Evolutionary conservation across 2,888 invertebrate genomes (phyloP).

Genomic region (Agonopterix heracliana): DNA sequence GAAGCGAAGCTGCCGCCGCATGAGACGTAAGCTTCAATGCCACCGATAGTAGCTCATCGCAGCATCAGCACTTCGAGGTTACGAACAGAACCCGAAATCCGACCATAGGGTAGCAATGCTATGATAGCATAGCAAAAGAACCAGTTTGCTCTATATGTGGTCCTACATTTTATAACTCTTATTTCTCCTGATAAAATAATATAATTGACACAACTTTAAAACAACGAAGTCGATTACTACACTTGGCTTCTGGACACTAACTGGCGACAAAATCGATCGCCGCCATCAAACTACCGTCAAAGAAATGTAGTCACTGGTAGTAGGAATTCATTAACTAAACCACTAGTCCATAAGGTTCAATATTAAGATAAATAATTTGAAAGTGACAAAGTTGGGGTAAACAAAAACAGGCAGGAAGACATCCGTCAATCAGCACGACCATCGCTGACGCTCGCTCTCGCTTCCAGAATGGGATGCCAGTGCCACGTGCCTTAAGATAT

Average conservation of each 20-base stretch:
- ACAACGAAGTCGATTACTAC: slow-evolving; percentile 43
- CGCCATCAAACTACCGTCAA: slow-evolving; percentile 31
- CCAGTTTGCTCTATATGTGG: too few relatives aligned
- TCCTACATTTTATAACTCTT: too few relatives aligned
- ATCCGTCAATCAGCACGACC: slow-evolving; percentile 53
- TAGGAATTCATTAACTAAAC: slow-evolving; percentile 1
- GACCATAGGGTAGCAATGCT: too few relatives aligned
- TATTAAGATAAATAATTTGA: neutral
- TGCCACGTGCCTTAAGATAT: slow-evolving; percentile 33
- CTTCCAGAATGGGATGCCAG: slow-evolving; percentile 48
- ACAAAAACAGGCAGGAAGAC: slow-evolving; percentile 53
- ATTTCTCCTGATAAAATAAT: too few relatives aligned
- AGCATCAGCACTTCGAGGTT: too few relatives aligned
- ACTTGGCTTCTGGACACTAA: slow-evolving; percentile 38
- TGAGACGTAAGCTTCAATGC: too few relatives aligned
- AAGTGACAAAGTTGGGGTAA: slow-evolving; percentile 6
- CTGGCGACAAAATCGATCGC: slow-evolving; percentile 43
- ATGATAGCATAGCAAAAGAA: too few relatives aligned
- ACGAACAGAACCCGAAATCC: too few relatives aligned
- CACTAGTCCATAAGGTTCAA: slow-evolving; percentile 20
- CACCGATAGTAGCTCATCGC: too few relatives aligned
- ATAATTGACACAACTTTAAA: too few relatives aligned
- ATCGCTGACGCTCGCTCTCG: slow-evolving; percentile 44
- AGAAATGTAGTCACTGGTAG: slow-evolving; percentile 14
- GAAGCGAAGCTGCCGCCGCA: too few relatives aligned